Evolutionary conservation across 2,113 vertebrate species (phyloP), one percentile per base, ranked within the genome.

Genomic region (Casuarius casuarius): DNA sequence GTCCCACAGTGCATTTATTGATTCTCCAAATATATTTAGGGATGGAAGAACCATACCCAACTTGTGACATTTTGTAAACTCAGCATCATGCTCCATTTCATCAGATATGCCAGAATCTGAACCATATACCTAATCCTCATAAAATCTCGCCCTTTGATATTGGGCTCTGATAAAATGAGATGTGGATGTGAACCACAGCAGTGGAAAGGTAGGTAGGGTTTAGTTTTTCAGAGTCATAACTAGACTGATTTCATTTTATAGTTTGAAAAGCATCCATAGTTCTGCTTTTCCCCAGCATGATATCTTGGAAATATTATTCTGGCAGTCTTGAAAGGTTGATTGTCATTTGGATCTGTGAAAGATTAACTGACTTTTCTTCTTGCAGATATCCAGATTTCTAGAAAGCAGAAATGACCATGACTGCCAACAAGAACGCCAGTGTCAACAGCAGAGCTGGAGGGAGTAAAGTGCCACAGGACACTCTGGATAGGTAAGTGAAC

Each of bases 391-490:
- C 93, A 97, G 97, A 92, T 90, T 96, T 97, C 97, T 97, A 96
- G 97, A 97, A 92, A 98, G 98, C 97, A 98, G 98, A 98, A 97
- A 98, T 98, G 98, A 99, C 98, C 98, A 99, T 99, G 99, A 99
- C 99, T 97, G 99, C 99, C 99, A 99, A 99, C 99, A 99, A 99
- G 98, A 99, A 98, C 97, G 98, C 98, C 97, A 99, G 98, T 97
- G 98, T 99, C 97, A 98, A 95, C 87, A 98, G 98, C 94, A 98
- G 97, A 98, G 97, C 98, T 95, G 99, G 98, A 98, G 98, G 98
- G 97, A 98, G 97, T 99, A 99, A 99, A 98, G 98, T 97, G 87
- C 97, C 98, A 63, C 98, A 96, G 93, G 99, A 99, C 95, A 97
- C 98, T 95, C 98, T 99, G 72, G 99, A 99, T 97, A 99, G 99